phyloP scores from a whole-genome alignment of 2,113 vertebrate species.

The Cyanocitta stelleri region DNA sequence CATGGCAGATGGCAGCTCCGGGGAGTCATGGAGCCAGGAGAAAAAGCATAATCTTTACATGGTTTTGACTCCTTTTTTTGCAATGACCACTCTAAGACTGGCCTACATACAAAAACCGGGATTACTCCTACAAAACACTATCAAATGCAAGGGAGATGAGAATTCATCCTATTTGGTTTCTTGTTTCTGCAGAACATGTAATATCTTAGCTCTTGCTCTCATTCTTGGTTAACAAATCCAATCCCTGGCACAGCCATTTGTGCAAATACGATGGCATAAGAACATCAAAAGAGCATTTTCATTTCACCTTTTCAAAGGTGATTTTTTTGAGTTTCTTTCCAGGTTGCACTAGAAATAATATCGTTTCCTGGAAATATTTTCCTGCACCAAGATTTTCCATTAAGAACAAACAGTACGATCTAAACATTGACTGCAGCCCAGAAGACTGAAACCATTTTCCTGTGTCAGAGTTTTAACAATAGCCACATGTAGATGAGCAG shows the following conservation, averaged over 20 bases:
- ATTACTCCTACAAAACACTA: background rate
- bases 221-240: background rate
- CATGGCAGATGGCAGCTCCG: background rate
- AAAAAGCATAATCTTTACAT: background rate
- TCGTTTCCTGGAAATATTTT: background rate
- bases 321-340: background rate
- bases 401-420: background rate
- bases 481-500: constrained; percentile 20
- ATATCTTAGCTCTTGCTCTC: background rate
- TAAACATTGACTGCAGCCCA: background rate
- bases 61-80: background rate
- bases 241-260: background rate
- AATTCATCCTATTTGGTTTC: background rate
- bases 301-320: background rate
- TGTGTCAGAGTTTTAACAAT: constrained; percentile 20
- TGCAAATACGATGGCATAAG: background rate
- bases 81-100: background rate
- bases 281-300: background rate
- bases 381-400: background rate
- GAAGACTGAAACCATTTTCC: constrained; percentile 12
- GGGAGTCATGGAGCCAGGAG: background rate
- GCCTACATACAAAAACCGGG: background rate
- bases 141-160: background rate
- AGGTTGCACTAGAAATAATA: background rate
- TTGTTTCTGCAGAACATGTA: background rate